Conservation (phyloP, 2,797 vertebrate genomes). For the Calcarius lapponicus region DNA sequence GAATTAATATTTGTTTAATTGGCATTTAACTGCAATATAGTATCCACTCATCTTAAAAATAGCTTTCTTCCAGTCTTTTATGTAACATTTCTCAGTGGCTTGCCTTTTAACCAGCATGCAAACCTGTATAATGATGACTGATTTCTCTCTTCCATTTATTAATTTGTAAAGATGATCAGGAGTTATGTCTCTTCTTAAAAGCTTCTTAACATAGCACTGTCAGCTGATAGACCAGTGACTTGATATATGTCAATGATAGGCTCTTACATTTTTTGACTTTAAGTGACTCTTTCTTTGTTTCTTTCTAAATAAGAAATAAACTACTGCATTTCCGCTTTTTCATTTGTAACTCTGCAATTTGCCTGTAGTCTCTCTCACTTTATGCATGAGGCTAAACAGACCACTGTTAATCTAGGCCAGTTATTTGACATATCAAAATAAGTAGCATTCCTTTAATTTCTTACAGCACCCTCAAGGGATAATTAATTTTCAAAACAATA, state of each 20-base stretch:
- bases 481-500: conserved; percentile 66
- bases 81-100: conserved; percentile 14
- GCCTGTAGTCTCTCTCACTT: neutral
- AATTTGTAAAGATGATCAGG: neutral
- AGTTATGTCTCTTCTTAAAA: conserved; percentile 26
- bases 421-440: conserved; percentile 58
- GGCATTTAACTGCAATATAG: conserved; percentile 22
- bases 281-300: conserved; percentile 20
- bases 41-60: conserved; percentile 44
- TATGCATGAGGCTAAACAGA: conserved; percentile 29
- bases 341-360: conserved; percentile 8
- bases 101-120: conserved; percentile 29
- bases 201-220: neutral
- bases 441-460: conserved; percentile 56
- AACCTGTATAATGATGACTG: neutral
- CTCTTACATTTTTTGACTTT: neutral
- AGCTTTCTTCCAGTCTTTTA: conserved; percentile 21
- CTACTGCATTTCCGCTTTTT: conserved; percentile 12
- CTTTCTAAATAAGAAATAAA: conserved; percentile 20
- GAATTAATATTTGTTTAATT: conserved; percentile 49
- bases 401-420: conserved; percentile 49
- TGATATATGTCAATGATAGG: neutral
- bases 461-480: conserved; percentile 49
- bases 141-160: conserved; percentile 10
- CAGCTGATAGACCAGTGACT: neutral